Evolutionary conservation across 2,888 invertebrate species (phyloP).

Genomic region (Microctonus aethiopoides): DNA sequence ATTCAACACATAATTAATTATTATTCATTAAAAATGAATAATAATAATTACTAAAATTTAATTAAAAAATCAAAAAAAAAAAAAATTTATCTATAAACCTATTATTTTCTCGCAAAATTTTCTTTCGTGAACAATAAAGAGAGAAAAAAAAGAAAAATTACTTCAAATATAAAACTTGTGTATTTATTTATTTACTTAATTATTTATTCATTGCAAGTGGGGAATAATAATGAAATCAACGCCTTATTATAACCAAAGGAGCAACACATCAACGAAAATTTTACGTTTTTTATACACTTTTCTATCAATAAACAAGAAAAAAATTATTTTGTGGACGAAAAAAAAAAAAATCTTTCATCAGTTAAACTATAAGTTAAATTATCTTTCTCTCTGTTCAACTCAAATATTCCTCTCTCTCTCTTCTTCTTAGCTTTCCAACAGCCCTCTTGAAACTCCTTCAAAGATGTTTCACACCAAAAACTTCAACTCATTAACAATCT

Average conservation of each 20-base stretch:
- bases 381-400: too few species aligned
- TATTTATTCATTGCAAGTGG: background rate
- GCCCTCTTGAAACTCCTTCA: background rate
- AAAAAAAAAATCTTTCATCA: background rate
- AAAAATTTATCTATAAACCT: slow-evolving; percentile 9
- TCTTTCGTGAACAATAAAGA: slow-evolving; percentile 26
- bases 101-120: slow-evolving; percentile 3
- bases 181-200: background rate
- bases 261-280: background rate
- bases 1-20: slow-evolving; percentile 17
- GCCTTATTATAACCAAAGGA: background rate
- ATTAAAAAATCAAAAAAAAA: background rate
- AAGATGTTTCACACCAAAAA: background rate
- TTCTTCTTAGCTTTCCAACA: too few species aligned
- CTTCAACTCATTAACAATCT: background rate
- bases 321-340: background rate
- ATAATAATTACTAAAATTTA: background rate
- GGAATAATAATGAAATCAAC: background rate
- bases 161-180: background rate
- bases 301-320: background rate
- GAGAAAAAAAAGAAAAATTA: background rate
- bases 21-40: slow-evolving; percentile 11
- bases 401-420: too few species aligned
- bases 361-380: background rate
- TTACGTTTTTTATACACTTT: background rate